These are phyloP conservation scores for Toxostoma redivivum DNA, from an alignment of 2,113 vertebrate species.

Conservation along the genomic window DNA sequence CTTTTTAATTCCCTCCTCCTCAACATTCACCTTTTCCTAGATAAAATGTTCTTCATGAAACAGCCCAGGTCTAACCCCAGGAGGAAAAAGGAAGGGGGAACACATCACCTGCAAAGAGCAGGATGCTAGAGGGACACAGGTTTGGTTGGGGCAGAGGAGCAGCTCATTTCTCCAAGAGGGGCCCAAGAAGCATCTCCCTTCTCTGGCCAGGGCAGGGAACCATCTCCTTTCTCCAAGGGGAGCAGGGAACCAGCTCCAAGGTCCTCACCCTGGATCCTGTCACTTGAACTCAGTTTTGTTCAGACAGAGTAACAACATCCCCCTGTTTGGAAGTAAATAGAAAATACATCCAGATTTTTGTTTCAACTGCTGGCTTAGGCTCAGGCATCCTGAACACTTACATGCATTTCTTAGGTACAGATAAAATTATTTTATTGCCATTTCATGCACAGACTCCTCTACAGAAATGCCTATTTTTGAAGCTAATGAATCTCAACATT, in stretches of 20 bases:
- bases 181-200: neutral
- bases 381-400: neutral
- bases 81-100: neutral
- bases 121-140: neutral
- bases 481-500: neutral
- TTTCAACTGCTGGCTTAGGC: neutral
- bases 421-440: neutral
- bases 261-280: neutral
- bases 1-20: constrained; percentile 45
- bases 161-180: neutral
- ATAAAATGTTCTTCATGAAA: constrained; percentile 33
- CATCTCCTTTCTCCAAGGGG: neutral
- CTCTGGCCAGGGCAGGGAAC: neutral
- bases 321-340: neutral
- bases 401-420: neutral
- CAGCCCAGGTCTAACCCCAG: neutral
- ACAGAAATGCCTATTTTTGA: neutral
- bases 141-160: neutral
- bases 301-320: neutral
- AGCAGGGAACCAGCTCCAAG: neutral
- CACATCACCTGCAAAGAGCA: neutral
- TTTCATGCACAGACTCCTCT: neutral
- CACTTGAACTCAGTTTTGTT: neutral
- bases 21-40: constrained; percentile 11
- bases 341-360: neutral